phyloP scores from a whole-genome alignment of 1,140 invertebrate species.

The Papilio dardanus region DNA sequence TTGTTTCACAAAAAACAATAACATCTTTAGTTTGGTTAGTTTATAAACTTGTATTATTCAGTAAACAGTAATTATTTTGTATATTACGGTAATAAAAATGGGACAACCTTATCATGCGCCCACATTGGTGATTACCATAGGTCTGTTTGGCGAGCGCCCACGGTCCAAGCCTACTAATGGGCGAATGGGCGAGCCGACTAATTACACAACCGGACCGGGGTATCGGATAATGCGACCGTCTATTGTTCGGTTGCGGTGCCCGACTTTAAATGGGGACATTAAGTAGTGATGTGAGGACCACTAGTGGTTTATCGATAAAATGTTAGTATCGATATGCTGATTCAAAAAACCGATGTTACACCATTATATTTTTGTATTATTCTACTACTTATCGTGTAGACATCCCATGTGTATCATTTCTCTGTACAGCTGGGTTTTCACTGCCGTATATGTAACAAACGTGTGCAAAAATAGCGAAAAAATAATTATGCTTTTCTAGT shows the following conservation, averaged over 20 bases:
- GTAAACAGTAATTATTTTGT: conserved; percentile 1
- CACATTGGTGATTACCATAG: conserved; percentile 4
- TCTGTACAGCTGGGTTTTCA: too few relatives aligned
- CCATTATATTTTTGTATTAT: too few relatives aligned
- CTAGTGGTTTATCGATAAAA: conserved; percentile 8
- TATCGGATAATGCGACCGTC: conserved; percentile 23
- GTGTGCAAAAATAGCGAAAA: too few relatives aligned
- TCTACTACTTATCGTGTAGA: too few relatives aligned
- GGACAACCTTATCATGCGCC: conserved; percentile 12
- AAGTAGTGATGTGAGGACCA: conserved; percentile 8
- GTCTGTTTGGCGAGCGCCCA: conserved; percentile 20
- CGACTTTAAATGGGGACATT: conserved; percentile 20
- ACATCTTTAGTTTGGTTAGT: neutral
- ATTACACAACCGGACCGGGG: conserved; percentile 26
- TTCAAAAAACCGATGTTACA: neutral
- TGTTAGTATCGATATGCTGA: neutral
- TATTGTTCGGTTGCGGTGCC: conserved; percentile 20
- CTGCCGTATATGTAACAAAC: too few relatives aligned
- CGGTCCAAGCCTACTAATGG: conserved; percentile 13
- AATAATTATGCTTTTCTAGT: neutral
- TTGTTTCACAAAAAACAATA: too few relatives aligned
- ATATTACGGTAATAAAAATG: conserved; percentile 1
- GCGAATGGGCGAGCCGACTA: conserved; percentile 1
- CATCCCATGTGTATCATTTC: too few relatives aligned
- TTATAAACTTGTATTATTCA: neutral